Base-by-base conservation (phyloP, 2,113 vertebrate species). In the Bos taurus region DNA sequence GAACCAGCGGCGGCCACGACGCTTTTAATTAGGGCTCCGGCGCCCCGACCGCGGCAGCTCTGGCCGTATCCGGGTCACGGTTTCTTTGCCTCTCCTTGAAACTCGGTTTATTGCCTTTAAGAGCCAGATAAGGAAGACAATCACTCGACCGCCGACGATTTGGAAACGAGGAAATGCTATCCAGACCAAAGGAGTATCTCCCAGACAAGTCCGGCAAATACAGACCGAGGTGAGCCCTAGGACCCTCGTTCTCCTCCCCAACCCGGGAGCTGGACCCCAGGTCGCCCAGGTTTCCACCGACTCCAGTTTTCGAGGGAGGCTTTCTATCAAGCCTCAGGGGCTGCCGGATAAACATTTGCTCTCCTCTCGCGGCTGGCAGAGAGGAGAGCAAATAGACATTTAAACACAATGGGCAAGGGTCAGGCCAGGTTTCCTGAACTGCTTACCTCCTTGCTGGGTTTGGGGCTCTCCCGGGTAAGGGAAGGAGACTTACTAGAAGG, bases 81-180 rank as follows among this genome's bases (percentile, higher is more conserved):
- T 98, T 98, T 98, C 97, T 30, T 98, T 98, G 98, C 98, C 93
- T 98, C 98, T n/a, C 98, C 98, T 96, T 98, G 98, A 99, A 98
- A 99, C 99, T 97, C 98, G 98, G 97, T 98, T 99, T 99, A 98
- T 99, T 98, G 88, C 97, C 99, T 99, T 98, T 98, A 98, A 98
- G 99, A 99, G 94, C 98, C 98, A 92, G 99, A 99, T 86, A 99
- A 98, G 97, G 99, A 99, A 97, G 99, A 99, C 98, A 99, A 97
- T 97, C 98, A 99, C 84, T 97, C 99, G 28, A 99, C 99, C 30
- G 99, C 99, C 40, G 99, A 99, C 97, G 99, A 99, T 98, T 98
- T 99, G 95, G 99, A 99, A 98, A 98, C 98, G 87, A 99, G 99
- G 98, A 99, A 99, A 99, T 98, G 99, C 96, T 99, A 99, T 95